A percentile compares a stretch with the other conserved stretches of the same genome.
Conservation (phyloP, 2,888 invertebrate species). For the Sphaerolaimus hirsutus region DNA sequence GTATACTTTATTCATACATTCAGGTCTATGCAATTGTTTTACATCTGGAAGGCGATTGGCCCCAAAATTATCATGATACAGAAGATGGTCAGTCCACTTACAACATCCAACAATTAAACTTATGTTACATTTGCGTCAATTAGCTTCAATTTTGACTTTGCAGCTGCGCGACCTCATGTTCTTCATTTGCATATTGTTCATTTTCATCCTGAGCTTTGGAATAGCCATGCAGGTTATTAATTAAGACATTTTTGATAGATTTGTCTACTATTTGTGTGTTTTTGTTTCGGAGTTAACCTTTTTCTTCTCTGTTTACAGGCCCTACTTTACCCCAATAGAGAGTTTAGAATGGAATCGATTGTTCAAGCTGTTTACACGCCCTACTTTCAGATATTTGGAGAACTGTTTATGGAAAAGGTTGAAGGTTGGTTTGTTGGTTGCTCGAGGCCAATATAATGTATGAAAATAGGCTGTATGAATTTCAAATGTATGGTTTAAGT, state of each 20-base stretch:
- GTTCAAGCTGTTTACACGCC: slow-evolving; percentile 26
- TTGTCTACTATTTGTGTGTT: background rate
- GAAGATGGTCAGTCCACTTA: slow-evolving; percentile 25
- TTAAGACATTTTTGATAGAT: background rate
- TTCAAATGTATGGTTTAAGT: too few species aligned
- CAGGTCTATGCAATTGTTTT: slow-evolving; percentile 26
- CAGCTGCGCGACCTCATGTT: slow-evolving; percentile 25
- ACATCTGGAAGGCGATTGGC: slow-evolving; percentile 25
- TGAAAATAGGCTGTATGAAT: too few species aligned
- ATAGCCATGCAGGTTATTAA: slow-evolving; percentile 4
- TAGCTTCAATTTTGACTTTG: slow-evolving; percentile 5
- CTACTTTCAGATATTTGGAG: slow-evolving; percentile 30
- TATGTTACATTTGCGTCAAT: background rate
- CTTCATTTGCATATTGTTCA: slow-evolving; percentile 4
- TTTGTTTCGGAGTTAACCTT: background rate
- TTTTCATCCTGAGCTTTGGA: slow-evolving; percentile 7
- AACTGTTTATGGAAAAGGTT: slow-evolving; percentile 23
- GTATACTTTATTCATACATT: too few species aligned
- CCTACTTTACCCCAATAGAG: background rate
- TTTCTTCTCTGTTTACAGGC: background rate
- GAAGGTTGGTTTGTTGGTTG: slow-evolving; percentile 5
- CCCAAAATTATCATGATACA: slow-evolving; percentile 29
- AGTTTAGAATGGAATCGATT: slow-evolving; percentile 12
- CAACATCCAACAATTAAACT: too few species aligned
- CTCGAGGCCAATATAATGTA: background rate